Conservation (phyloP, 2,113 vertebrate species). For the Noturus placidus region DNA sequence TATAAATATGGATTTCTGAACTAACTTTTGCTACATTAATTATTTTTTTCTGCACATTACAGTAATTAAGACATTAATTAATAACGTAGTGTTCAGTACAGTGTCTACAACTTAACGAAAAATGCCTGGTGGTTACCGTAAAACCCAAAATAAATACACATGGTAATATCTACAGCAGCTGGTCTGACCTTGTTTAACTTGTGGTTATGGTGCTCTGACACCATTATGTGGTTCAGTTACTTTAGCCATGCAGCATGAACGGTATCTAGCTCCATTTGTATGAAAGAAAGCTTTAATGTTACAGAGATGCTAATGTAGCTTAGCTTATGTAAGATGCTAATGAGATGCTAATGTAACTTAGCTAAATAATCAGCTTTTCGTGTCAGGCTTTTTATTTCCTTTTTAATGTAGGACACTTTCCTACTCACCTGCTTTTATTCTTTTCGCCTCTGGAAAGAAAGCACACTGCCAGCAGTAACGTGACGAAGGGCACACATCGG, state of each 20-base stretch:
- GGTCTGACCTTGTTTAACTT: not conserved
- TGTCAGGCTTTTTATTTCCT: not conserved
- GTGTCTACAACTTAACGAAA: too few relatives aligned
- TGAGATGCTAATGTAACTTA: not conserved
- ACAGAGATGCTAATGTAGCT: not conserved
- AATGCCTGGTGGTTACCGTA: too few relatives aligned
- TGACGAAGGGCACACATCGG: constrained; percentile 7
- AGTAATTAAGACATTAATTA: too few relatives aligned
- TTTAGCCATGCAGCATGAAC: too few relatives aligned
- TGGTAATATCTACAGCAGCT: not conserved
- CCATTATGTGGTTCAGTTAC: not conserved
- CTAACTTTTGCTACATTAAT: not conserved
- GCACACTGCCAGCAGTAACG: constrained; percentile 10
- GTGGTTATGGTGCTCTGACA: not conserved
- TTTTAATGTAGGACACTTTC: not conserved
- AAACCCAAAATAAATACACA: too few relatives aligned
- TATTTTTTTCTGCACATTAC: not conserved
- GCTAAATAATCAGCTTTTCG: not conserved
- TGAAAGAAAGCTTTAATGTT: not conserved
- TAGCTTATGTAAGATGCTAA: too few relatives aligned
- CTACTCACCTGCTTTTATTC: not conserved
- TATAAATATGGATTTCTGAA: not conserved
- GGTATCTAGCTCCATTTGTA: not conserved
- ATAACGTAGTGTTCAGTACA: too few relatives aligned
- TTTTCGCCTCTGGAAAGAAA: not conserved